Base-by-base conservation (phyloP, 2,797 vertebrate species). In the Melanotaenia trifasciata region DNA sequence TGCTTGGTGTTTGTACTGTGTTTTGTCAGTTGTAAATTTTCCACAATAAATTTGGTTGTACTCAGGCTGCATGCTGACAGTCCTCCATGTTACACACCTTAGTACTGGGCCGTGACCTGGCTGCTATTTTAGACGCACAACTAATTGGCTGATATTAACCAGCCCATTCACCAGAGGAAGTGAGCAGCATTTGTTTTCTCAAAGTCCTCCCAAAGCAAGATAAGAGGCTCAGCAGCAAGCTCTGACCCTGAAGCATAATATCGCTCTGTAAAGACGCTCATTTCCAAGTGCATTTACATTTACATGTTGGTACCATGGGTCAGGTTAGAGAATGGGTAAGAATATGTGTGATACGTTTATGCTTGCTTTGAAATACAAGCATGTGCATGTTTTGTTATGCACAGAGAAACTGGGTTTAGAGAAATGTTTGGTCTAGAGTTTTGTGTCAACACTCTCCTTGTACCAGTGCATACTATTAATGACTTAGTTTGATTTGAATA, bases 191-290 rank as follows among this genome's bases (percentile, higher is more conserved):
- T 78, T 85, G 76, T 86, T 89, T 85, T 77, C 59, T 73, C 74
- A 86, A 92, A 91, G 68, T 76, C 80, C 79, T 84, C 61, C 50
- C 30, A 76, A 81, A 77, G 72, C 66, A 58, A 89, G 90, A 93
- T 94, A 92, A 93, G 87, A 90, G 81, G 85, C 83, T 69, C 13
- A 57, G 59, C 78, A 63, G 74, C 85, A 73, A 87, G 82, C 85
- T 93, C 81, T 86, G 84, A 90, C 88, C 88, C 78, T 73, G 72
- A 81, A 85, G 87, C 86, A 87, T 90, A 87, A 91, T 80, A 75
- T 79, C 30, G 47, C 65, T 71, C 65, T 22, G 36, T 74, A 62
- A 76, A 40, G 24, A 65, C 10, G 12, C 62, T 64, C 5, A 65
- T 87, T 88, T 85, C 75, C 81, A 83, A 84, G 79, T 9, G 45